Base-by-base conservation (phyloP, 1,140 invertebrate species). In the Berghia stephanieae region DNA sequence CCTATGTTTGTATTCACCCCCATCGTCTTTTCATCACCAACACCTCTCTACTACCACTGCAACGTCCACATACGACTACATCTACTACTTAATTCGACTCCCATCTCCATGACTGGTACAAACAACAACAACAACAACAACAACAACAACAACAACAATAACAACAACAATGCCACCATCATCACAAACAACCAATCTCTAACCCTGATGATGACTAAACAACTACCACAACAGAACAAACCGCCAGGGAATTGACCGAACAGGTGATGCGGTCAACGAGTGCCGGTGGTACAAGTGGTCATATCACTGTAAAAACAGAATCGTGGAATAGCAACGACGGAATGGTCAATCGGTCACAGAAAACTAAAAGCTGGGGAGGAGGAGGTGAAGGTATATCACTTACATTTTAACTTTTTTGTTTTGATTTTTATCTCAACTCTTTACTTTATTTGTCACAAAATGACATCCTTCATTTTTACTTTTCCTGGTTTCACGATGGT, bases 291-390 rank as follows among this genome's bases (percentile, higher is more conserved):
- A 81, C n/a, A n/a, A n/a, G 79, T 55, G 86, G 86, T 73, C 78
- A 80, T 42, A 82, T 88, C 13, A 82, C 82, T 42, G 83, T 88
- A 49, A 85, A 83, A 80, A 85, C 83, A 40, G 83, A 88, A 69
- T 83, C 84, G 10, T 88, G 86, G 86, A 86, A 80, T 83, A 86
- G 85, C 78, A 74, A 76, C 76, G 83, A 86, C 75, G 85, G 84
- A 31, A 60, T 84, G 31, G 84, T 82, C 66, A 74, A 82, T 42
- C 85, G 80, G 63, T 82, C 85, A 18, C 78, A 88, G 81, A 86
- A 85, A 77, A 84, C 83, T 27, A 81, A 86, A 75, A 74, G 82
- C 16, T 88, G 86, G 86, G 86, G 86, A 88, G 86, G 86, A 86
- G 86, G 43, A n/a, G n/a, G n/a, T n/a, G n/a, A n/a, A n/a, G n/a